These are phyloP conservation scores for Saccostrea echinata DNA, from an alignment of 1,140 invertebrate genomes.

Conservation along the genomic window DNA sequence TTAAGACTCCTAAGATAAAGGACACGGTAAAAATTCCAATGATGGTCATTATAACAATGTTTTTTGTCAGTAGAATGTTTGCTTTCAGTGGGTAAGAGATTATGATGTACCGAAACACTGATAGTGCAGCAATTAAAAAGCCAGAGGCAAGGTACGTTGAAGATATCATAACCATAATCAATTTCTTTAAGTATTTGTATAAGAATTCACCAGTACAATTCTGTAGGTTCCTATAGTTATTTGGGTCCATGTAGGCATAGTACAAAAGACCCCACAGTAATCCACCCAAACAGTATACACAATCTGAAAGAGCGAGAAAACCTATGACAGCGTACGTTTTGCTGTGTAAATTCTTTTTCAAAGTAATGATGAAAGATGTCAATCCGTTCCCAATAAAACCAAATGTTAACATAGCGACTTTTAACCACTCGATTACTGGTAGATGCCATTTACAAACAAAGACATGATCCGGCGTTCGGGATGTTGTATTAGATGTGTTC, in stretches of 20 bases:
- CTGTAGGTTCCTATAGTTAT: neutral
- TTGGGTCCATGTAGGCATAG: neutral
- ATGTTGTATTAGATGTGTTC: neutral
- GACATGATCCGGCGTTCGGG: neutral
- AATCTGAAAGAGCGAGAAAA: neutral
- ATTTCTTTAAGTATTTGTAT: neutral
- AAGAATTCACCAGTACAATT: neutral
- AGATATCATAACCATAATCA: neutral
- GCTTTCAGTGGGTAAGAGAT: neutral
- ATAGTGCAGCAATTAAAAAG: neutral
- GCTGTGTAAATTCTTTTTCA: neutral
- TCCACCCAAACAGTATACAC: neutral
- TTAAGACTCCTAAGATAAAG: neutral
- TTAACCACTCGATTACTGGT: neutral
- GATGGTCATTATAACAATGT: neutral
- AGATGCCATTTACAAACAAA: neutral
- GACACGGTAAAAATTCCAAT: neutral
- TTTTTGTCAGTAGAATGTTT: neutral
- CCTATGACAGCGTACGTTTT: neutral
- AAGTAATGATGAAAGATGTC: neutral
- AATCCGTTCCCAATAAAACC: slow-evolving; percentile 4
- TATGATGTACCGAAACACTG: slow-evolving; percentile 8
- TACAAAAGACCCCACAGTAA: neutral
- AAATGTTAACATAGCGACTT: neutral
- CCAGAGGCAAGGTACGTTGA: neutral